Evolutionary conservation across 53 echinoderm and acorn worm species (phyloP).

Genomic region (Holothuria scabra): DNA sequence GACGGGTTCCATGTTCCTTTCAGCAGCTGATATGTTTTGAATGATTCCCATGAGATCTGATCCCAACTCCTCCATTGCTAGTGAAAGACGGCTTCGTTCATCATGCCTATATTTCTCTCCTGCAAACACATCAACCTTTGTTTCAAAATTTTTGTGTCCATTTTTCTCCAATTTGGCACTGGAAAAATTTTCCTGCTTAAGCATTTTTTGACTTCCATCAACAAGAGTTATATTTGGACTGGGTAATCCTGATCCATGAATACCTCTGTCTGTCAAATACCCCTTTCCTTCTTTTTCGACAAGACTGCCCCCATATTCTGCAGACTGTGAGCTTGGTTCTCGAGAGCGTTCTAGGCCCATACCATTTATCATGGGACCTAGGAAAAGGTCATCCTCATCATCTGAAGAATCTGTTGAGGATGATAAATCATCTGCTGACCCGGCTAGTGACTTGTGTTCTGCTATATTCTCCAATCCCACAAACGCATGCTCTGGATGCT

Average conservation of each 20-base stretch:
- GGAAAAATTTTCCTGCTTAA: no score
- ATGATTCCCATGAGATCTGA: slow-evolving; percentile 24
- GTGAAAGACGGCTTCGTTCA: slow-evolving; percentile 27
- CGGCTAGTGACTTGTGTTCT: slow-evolving; percentile 20
- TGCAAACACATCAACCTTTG: slow-evolving; percentile 30
- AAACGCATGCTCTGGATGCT: slow-evolving; percentile 31
- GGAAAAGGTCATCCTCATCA: slow-evolving; percentile 14
- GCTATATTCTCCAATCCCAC: slow-evolving; percentile 46
- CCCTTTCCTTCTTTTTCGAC: background rate
- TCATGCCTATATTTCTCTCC: background rate
- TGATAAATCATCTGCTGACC: slow-evolving; percentile 10
- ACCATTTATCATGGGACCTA: background rate
- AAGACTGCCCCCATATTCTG: background rate
- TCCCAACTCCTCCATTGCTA: slow-evolving; percentile 37
- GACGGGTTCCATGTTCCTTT: slow-evolving; percentile 8
- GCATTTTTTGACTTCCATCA: no score
- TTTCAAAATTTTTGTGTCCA: background rate
- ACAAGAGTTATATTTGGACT: no score
- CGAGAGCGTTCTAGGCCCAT: no score
- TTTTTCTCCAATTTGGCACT: no score
- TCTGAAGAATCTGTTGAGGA: slow-evolving; percentile 42
- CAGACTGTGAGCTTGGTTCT: no score
- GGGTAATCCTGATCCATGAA: no score
- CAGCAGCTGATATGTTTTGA: background rate
- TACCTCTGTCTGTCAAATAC: background rate